phyloP scores from a whole-genome alignment of 1,140 invertebrate species.

The Zaprionus davidi region DNA sequence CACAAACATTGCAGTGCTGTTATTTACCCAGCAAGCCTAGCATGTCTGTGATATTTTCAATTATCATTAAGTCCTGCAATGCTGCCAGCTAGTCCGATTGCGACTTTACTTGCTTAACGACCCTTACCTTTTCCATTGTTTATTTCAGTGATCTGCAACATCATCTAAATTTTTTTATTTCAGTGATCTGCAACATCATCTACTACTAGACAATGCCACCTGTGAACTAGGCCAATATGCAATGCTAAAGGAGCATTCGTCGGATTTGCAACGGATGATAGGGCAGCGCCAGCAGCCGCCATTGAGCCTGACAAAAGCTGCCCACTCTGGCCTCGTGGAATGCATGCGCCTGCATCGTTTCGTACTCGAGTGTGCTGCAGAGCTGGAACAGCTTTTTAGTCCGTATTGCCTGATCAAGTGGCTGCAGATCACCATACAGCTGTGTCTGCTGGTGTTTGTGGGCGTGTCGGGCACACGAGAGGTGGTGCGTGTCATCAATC shows the following conservation, averaged over 20 bases:
- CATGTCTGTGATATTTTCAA: neutral
- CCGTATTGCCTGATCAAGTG: slow-evolving; percentile 78
- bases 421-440: slow-evolving; percentile 74
- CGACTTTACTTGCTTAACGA: neutral
- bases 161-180: too few species aligned
- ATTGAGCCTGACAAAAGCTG: slow-evolving; percentile 8
- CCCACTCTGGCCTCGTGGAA: slow-evolving; percentile 59
- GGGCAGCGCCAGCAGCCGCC: neutral
- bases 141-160: slow-evolving; percentile 28
- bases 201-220: slow-evolving; percentile 44
- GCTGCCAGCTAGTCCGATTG: neutral
- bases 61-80: neutral
- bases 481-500: slow-evolving; percentile 67
- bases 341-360: slow-evolving; percentile 72
- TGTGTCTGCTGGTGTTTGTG: slow-evolving; percentile 75
- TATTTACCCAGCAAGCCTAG: neutral
- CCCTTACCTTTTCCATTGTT: neutral
- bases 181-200: slow-evolving; percentile 47
- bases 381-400: slow-evolving; percentile 72
- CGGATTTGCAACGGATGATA: slow-evolving; percentile 46
- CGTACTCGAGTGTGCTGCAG: slow-evolving; percentile 54
- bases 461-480: slow-evolving; percentile 68
- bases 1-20: neutral
- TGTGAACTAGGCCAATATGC: slow-evolving; percentile 74
- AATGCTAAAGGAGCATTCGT: slow-evolving; percentile 55